Base-by-base conservation (phyloP, 2,797 vertebrate genomes). In the Characodon lateralis region DNA sequence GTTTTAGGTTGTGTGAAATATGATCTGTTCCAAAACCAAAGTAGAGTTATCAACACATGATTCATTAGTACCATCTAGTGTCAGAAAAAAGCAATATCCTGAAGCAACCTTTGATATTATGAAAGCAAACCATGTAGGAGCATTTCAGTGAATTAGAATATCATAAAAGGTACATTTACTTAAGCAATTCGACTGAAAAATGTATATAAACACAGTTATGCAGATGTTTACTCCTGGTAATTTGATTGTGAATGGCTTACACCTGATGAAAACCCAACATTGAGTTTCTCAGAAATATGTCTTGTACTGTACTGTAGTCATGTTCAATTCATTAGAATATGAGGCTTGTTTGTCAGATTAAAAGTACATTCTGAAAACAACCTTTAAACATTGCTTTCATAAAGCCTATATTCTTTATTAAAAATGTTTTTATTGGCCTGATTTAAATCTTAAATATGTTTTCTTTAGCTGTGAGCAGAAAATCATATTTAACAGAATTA, bases 61-160 rank as follows among this genome's bases (percentile, higher is more conserved):
- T 56, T 5, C 3, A 72, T 65, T 28, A 66, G 50, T 31, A 9
- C 78, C 82, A 81, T 58, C 75, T 81, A 78, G 59, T 83, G 83
- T 1, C 39, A 78, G 28, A 69, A 12, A 77, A 13, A 72, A 10
- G 12, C 13, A 5, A 22, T 2, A 31, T 8, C n/a, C 7, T 18
- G n/a, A 65, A 74, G 24, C 20, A 10, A 56, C 24, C 9, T 26
- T 10, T n/a, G 7, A 24, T 55, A 7, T 0, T 24, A 9, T 20
- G 16, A 39, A n/a, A 48, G 5, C 9, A 58, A 58, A 4, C 3
- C 56, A n/a, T 43, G 22, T 24, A 14, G 22, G 24, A 69, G 24
- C 22, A 46, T 6, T 2, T 69, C 12, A 46, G n/a, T n/a, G n/a
- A 43, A 24, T 43, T 69, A 26, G 41, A 69, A n/a, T n/a, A 46